Evolutionary conservation across 2,797 vertebrate species (phyloP).

Genomic region (Rhabdophis nuchalis): DNA sequence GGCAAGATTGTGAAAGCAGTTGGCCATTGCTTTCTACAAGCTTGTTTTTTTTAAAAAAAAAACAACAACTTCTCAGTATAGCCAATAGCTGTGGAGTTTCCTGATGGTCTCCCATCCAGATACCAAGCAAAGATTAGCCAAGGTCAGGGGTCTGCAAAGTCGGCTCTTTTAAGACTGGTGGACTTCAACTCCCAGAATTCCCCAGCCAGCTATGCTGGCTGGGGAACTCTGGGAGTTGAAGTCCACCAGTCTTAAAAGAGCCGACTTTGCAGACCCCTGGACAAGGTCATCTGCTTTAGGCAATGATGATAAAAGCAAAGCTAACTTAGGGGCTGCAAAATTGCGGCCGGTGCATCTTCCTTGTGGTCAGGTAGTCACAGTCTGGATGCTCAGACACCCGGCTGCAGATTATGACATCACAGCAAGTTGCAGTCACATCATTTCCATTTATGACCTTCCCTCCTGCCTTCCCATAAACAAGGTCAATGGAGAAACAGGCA

Average conservation of each 20-base stretch:
- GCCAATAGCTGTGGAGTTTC: not conserved
- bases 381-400: too few species aligned
- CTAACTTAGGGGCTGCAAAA: not conserved
- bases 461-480: not conserved
- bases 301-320: not conserved
- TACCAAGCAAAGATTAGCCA: not conserved
- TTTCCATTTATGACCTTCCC: not conserved
- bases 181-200: too few species aligned
- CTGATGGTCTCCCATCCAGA: not conserved
- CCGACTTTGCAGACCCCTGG: too few species aligned
- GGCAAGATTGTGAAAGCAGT: not conserved
- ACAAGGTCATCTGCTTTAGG: not conserved
- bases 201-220: too few species aligned
- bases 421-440: not conserved
- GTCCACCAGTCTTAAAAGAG: too few species aligned
- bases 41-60: not conserved
- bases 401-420: not conserved
- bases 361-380: not conserved
- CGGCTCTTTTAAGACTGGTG: too few species aligned
- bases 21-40: not conserved
- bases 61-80: not conserved
- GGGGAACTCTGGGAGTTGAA: too few species aligned
- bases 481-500: not conserved
- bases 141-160: too few species aligned
- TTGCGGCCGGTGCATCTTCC: not conserved